Evolutionary conservation across 2,797 vertebrate species (phyloP), one percentile per base, ranked within the genome.

Genomic region (Phoxinus dragarum): DNA sequence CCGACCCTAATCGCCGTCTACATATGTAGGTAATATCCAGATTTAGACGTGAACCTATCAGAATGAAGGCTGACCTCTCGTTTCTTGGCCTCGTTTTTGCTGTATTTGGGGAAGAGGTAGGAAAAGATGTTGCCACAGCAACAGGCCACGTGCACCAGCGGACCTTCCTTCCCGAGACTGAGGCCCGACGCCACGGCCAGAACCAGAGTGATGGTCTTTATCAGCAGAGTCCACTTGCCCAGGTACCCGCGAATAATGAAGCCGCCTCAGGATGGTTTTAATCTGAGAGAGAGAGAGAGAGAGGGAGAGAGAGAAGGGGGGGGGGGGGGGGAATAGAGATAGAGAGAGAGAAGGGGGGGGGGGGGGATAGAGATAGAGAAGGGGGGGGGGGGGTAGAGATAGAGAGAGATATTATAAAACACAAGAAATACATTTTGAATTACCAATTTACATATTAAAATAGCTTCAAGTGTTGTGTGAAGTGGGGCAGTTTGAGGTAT

Each of bases 121-220:
- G 98, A 99, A 95, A 99, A 99, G 94, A 99, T 99, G 95, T 99
- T 99, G 86, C 98, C 98, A 80, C 98, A 99, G 96, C 98, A 99
- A 92, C 98, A 99, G 89, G 98, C 98, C 93, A 99, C 98, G 1
- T 99, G 98, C 67, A 99, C 98, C 89, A 99, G 93, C 5, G 98
- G 98, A 0, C 98, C 98, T 91, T 99, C 98, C 92, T 99, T 99
- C 88, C 98, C 98, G 92, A 99, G 96, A 91, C 98, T 99, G 89
- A 99, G 96, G 78, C 98, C 98, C 1, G 98, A 99, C 47, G 98
- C 98, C 74, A 99, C 98, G 1, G 98, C 98, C 94, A 99, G 93
- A 52, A 99, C 98, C 94, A 99, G 95, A 0, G 98, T 99, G 91
- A 99, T 93, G 81, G 98, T 99, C 95, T 99, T 99, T 90, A 99